A percentile compares a stretch with the other conserved stretches of the same genome.
Evolutionary conservation across 2,888 invertebrate species (phyloP).

Genomic region (Trilocha varians): DNA sequence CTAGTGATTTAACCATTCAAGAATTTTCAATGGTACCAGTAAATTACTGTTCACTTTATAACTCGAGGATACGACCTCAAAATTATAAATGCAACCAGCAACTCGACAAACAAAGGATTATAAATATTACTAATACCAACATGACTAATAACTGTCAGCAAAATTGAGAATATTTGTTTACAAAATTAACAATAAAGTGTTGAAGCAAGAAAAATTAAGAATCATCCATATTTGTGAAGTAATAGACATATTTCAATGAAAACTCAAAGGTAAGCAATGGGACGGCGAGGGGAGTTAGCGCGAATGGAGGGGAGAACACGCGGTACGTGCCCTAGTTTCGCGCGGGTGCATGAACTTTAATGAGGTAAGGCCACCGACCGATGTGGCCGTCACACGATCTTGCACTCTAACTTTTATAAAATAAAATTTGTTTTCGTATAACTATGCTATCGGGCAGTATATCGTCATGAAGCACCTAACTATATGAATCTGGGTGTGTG

Average conservation of each 20-base stretch:
- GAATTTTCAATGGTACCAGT: constrained; percentile 23
- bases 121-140: constrained; percentile 4
- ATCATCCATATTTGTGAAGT: constrained; percentile 11
- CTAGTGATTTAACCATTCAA: constrained; percentile 21
- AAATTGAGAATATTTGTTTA: constrained; percentile 17
- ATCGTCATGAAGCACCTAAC: constrained; percentile 61
- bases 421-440: constrained; percentile 26
- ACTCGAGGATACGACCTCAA: constrained; percentile 28
- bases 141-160: constrained; percentile 9
- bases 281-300: constrained; percentile 27
- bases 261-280: constrained; percentile 61
- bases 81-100: constrained; percentile 25
- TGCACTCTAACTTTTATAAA: constrained; percentile 31
- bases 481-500: constrained; percentile 42
- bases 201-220: constrained; percentile 18
- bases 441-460: constrained; percentile 30
- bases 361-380: constrained; percentile 75
- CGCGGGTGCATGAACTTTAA: constrained; percentile 73
- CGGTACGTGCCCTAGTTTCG: constrained; percentile 71
- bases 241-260: constrained; percentile 62
- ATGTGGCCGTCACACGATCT: constrained; percentile 34
- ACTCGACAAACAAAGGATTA: constrained; percentile 11
- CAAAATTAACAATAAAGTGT: neutral
- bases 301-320: constrained; percentile 41
- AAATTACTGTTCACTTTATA: constrained; percentile 17